Evolutionary conservation across 2,888 invertebrate species (phyloP).

Genomic region (Trissonchulus sp.): DNA sequence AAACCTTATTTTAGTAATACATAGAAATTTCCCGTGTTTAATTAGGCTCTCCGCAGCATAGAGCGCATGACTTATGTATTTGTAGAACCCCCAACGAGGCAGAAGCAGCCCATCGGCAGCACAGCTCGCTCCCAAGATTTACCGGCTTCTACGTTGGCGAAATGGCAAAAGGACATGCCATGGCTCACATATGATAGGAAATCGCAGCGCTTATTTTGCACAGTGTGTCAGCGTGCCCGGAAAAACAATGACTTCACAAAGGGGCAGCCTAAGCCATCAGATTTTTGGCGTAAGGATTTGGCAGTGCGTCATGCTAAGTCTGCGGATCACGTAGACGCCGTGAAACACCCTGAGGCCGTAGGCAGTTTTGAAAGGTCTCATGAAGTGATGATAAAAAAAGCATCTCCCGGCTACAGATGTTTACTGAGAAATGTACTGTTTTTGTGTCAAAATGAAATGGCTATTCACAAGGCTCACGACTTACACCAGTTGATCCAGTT

Average conservation of each 20-base stretch:
- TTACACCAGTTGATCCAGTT: neutral
- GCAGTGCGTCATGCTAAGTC: neutral
- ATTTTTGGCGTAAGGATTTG: neutral
- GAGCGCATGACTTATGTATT: no score
- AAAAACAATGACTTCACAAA: neutral
- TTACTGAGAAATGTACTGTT: neutral
- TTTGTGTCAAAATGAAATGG: slow-evolving; percentile 2
- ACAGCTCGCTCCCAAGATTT: neutral
- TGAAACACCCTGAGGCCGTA: neutral
- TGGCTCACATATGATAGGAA: neutral
- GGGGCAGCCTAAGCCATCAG: neutral
- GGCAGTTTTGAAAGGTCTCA: neutral
- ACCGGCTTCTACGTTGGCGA: neutral
- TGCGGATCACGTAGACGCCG: neutral
- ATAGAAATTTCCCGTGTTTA: no score
- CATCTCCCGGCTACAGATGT: slow-evolving; percentile 16
- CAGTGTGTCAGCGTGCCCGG: neutral
- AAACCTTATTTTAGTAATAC: no score
- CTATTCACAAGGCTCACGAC: neutral
- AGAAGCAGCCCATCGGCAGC: neutral
- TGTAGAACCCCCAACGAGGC: no score
- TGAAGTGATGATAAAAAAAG: neutral
- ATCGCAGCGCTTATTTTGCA: neutral
- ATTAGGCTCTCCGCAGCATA: no score
- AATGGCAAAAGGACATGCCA: neutral